These are phyloP conservation scores for Ceryle rudis DNA, from an alignment of 2,797 vertebrate species.

Conservation along the genomic window DNA sequence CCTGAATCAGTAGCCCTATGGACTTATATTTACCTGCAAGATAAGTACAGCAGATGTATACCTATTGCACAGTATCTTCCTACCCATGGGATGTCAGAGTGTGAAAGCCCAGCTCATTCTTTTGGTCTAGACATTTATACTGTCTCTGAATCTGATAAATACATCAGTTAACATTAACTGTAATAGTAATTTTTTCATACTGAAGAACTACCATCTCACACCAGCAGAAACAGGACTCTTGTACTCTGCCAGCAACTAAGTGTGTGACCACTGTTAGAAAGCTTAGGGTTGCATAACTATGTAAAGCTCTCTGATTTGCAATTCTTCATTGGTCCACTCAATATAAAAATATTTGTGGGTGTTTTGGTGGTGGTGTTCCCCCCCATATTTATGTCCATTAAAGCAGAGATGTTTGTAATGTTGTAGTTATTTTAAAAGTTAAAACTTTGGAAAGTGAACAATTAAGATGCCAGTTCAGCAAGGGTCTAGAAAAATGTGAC, in stretches of 20 bases:
- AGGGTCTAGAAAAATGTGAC: neutral
- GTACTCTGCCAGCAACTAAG: neutral
- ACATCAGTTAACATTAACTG: neutral
- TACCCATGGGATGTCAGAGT: neutral
- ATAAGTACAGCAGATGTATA: neutral
- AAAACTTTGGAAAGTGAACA: neutral
- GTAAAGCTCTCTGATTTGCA: neutral
- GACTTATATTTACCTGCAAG: neutral
- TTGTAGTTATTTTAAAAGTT: neutral
- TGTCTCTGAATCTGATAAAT: neutral
- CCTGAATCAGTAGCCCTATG: neutral
- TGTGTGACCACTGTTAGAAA: neutral
- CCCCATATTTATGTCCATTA: neutral
- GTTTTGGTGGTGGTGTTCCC: too few species aligned
- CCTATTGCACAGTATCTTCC: neutral
- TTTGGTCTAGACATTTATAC: neutral
- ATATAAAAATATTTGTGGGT: neutral
- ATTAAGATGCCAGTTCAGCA: neutral
- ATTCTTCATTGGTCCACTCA: neutral
- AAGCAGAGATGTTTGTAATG: neutral
- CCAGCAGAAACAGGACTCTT: neutral
- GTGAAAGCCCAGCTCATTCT: neutral
- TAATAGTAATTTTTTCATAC: neutral
- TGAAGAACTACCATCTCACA: neutral
- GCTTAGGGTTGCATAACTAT: neutral